phyloP scores from a whole-genome alignment of 2,113 vertebrate species.

The Calypte anna region DNA sequence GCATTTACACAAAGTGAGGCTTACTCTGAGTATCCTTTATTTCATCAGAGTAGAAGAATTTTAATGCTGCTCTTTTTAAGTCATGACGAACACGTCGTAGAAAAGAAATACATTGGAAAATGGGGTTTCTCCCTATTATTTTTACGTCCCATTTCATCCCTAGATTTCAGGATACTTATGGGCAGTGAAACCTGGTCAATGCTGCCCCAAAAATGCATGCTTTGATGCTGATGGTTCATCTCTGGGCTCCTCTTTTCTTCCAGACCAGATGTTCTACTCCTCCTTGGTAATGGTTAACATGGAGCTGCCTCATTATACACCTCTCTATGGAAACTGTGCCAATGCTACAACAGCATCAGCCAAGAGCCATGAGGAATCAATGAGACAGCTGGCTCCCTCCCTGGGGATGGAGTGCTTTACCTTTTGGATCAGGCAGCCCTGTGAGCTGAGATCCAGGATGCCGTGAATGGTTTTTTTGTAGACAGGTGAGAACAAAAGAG shows the following conservation, averaged over 20 bases:
- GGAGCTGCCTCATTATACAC: slow-evolving; percentile 75
- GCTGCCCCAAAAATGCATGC: background rate
- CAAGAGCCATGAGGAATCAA: slow-evolving; percentile 74
- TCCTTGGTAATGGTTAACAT: slow-evolving; percentile 74
- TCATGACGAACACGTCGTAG: background rate
- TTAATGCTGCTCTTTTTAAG: background rate
- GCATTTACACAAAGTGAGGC: background rate
- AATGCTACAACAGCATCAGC: slow-evolving; percentile 69
- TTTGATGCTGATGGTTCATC: slow-evolving; percentile 49
- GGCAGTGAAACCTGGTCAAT: slow-evolving; percentile 9
- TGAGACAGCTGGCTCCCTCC: slow-evolving; percentile 79
- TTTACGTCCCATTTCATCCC: slow-evolving; percentile 1
- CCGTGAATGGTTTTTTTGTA: slow-evolving; percentile 77
- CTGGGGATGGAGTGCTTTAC: slow-evolving; percentile 68
- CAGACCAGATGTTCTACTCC: slow-evolving; percentile 80
- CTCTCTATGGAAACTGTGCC: slow-evolving; percentile 76
- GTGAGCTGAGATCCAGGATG: slow-evolving; percentile 70
- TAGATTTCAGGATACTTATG: slow-evolving; percentile 1
- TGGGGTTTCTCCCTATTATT: background rate
- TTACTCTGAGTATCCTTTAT: background rate
- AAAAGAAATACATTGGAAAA: background rate
- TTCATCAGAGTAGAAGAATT: background rate
- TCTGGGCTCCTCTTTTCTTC: slow-evolving; percentile 72
- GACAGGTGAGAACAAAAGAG: slow-evolving; percentile 81
- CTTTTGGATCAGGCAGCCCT: slow-evolving; percentile 77